Evolutionary conservation across 2,113 vertebrate species (phyloP).

Genomic region (Malurus melanocephalus): DNA sequence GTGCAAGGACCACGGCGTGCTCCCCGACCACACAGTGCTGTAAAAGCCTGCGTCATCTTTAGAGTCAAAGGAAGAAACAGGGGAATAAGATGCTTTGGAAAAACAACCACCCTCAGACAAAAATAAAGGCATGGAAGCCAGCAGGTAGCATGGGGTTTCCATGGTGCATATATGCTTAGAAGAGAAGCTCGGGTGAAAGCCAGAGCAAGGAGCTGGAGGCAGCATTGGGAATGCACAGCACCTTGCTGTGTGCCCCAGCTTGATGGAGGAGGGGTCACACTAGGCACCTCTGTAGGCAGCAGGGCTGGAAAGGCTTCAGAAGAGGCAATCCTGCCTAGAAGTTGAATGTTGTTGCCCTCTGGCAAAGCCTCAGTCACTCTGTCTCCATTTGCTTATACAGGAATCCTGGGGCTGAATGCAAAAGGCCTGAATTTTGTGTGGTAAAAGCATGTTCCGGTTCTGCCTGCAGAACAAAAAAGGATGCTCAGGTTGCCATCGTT

Average conservation of each 20-base stretch:
- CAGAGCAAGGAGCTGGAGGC: background rate
- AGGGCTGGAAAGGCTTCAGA: background rate
- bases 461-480: background rate
- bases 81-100: background rate
- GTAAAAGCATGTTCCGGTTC: background rate
- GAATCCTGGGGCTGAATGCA: background rate
- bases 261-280: background rate
- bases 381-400: background rate
- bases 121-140: background rate
- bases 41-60: background rate
- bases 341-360: background rate
- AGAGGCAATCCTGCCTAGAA: background rate
- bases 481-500: background rate
- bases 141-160: background rate
- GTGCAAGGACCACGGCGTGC: accelerated
- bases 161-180: background rate
- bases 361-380: background rate
- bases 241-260: background rate
- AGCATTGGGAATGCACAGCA: background rate
- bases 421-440: background rate
- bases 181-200: background rate
- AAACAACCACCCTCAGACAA: background rate
- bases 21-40: background rate
- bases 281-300: background rate
- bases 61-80: background rate